Evolutionary conservation across 2,888 invertebrate species (phyloP), one percentile per base, ranked within the genome.

Genomic region (Hesperia comma): DNA sequence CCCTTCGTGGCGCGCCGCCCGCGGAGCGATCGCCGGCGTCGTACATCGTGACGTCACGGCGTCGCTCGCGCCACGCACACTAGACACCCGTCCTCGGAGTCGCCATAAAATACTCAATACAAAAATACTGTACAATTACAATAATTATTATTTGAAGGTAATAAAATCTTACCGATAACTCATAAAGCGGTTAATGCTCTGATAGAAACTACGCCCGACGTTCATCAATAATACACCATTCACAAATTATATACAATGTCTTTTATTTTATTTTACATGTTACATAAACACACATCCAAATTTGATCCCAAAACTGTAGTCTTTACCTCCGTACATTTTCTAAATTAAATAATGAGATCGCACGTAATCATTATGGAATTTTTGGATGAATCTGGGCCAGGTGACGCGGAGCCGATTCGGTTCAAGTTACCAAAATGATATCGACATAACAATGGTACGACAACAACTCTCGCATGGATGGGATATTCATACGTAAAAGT

Each of bases 261-360:
- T 81, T 84, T 85, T 85, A 81, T 76, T 80, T 82, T 82, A 81
- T 77, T 88, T 86, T 90, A 90, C 88, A 91, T 87, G 89, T 87
- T 87, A 88, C 89, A 81, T 88, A 86, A 88, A 89, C 91, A 91
- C 91, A 90, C 91, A 89, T 90, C 86, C 87, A 89, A 90, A 90
- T 91, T 92, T 92, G 90, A 88, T 91, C 92, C 92, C 92, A 87
- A 90, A 89, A 88, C 88, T 90, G 90, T 90, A 92, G 92, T 91
- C 91, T 92, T 92, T 90, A 90, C 86, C 92, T 92, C 91, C 85
- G 85, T 88, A 86, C 88, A 88, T 86, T 91, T 90, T 90, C 90
- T 91, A 90, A 89, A 90, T 92, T 90, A 92, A 91, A 91, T 92
- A 90, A 90, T 92, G 92, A 92, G 92, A 92, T 92, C 92, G 88